A percentile compares a stretch with the other conserved stretches of the same genome.
These are phyloP conservation scores for Chelon auratus DNA, from an alignment of 2,797 vertebrate species.

Conservation along the genomic window DNA sequence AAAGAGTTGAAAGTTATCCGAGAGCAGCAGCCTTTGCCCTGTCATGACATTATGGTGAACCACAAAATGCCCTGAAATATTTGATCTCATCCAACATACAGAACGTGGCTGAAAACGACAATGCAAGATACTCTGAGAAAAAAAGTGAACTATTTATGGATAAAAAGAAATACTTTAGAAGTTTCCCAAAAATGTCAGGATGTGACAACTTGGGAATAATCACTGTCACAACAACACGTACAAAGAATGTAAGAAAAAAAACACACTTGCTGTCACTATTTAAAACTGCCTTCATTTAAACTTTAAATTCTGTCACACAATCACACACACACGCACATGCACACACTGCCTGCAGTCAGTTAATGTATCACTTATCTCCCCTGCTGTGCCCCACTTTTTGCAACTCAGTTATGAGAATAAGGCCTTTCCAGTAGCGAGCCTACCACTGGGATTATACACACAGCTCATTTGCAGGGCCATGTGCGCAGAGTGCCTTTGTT, in stretches of 20 bases:
- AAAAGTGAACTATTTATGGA: conserved; percentile 10
- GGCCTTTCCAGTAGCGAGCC: conserved; percentile 58
- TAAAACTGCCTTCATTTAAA: conserved; percentile 51
- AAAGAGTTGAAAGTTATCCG: neutral
- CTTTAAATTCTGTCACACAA: conserved; percentile 28
- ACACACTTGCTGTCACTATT: conserved; percentile 40
- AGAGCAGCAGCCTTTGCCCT: neutral
- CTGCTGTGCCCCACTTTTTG: conserved; percentile 77
- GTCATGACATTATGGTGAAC: neutral
- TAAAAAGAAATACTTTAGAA: conserved; percentile 30
- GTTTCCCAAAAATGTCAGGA: conserved; percentile 43
- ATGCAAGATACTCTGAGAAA: neutral
- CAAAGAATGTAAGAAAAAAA: conserved; percentile 43
- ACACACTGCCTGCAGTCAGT: conserved; percentile 56
- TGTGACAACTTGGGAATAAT: conserved; percentile 50
- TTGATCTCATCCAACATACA: conserved; percentile 5
- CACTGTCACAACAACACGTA: conserved; percentile 41
- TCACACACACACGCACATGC: conserved; percentile 17
- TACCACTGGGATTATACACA: conserved; percentile 58
- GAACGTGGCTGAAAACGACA: neutral
- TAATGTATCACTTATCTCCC: conserved; percentile 72
- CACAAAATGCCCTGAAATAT: conserved; percentile 9
- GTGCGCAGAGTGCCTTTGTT: conserved; percentile 15
- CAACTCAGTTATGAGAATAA: conserved; percentile 64
- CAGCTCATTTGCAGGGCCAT: conserved; percentile 59